Base-by-base conservation (phyloP, 2,113 vertebrate species). In the Columba livia region DNA sequence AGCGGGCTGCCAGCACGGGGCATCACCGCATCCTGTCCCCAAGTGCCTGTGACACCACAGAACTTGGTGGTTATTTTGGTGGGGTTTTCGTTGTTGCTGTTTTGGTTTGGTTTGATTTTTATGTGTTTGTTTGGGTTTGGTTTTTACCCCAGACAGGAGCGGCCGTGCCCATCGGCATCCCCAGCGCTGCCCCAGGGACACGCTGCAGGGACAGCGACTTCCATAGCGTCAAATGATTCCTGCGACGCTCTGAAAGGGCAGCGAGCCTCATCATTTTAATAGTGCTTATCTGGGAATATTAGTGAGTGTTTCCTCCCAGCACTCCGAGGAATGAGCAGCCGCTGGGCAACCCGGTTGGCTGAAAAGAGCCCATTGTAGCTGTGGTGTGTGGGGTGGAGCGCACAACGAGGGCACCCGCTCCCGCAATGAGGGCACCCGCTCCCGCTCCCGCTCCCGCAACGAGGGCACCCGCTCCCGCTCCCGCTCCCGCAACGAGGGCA, bases 101-200 rank as follows among this genome's bases (percentile, higher is more conserved):
- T 44, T 44, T 44, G 42, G 42, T 44, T 44, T 15, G 16, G 42
- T 42, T 42, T 42, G 42, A 16, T 44, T 44, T 44, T 44, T 44
- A 16, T 44, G 15, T 17, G 42, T 15, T 44, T 44, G 42, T 44
- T 17, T 44, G 42, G 42, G 42, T 42, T 42, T 42, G 42, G 42
- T 44, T 44, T 44, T 44, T 44, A 44, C 15, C 16, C 16, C 42
- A 44, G 42, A 44, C 42, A 44, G 42, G 42, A 44, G 7, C 42
- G 42, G 42, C 42, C 42, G 6, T 17, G 42, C 42, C 75, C 95
- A 90, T 48, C 89, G 58, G 58, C 54, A 5, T 5, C 5, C 73
- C 29, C 42, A 26, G 2, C 6, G 17, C 10, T 79, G 91, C 95
- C 95, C 90, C 73, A 69, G 93, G 96, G 93, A 94, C 65, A 40